phyloP scores from a whole-genome alignment of 2,888 invertebrate species.

The Perdita meconis region DNA sequence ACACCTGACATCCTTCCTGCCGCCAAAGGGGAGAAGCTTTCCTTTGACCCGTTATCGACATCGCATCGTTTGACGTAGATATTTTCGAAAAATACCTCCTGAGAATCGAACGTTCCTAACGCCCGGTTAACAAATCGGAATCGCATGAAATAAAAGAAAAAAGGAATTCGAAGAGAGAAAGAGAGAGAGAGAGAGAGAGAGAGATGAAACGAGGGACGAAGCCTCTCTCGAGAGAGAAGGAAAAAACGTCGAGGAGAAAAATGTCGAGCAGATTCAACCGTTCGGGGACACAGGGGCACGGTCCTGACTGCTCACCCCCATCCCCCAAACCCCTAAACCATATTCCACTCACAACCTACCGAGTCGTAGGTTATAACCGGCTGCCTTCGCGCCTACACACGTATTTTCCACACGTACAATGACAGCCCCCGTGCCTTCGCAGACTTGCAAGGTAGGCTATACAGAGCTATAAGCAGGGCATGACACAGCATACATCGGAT shows the following conservation, averaged over 20 bases:
- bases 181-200: neutral
- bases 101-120: conserved; percentile 12
- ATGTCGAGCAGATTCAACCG: conserved; percentile 57
- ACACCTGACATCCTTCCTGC: conserved; percentile 53
- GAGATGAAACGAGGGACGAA: conserved; percentile 4
- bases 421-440: conserved; percentile 55
- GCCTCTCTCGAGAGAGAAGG: neutral
- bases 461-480: conserved; percentile 62
- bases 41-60: conserved; percentile 39
- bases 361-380: conserved; percentile 61
- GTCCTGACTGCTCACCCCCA: conserved; percentile 16
- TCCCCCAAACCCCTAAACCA: conserved; percentile 65
- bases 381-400: conserved; percentile 68
- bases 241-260: conserved; percentile 41
- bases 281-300: conserved; percentile 44
- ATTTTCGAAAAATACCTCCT: neutral
- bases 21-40: conserved; percentile 35
- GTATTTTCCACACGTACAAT: conserved; percentile 60
- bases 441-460: conserved; percentile 56
- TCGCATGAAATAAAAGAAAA: conserved; percentile 3
- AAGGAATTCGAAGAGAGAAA: conserved; percentile 6
- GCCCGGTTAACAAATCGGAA: conserved; percentile 45
- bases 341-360: conserved; percentile 72
- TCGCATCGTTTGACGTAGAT: conserved; percentile 16
- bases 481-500: conserved; percentile 67